A percentile compares a stretch with the other conserved stretches of the same genome.
Conservation (phyloP, 1,140 invertebrate genomes). For the Lethocerus indicus region DNA sequence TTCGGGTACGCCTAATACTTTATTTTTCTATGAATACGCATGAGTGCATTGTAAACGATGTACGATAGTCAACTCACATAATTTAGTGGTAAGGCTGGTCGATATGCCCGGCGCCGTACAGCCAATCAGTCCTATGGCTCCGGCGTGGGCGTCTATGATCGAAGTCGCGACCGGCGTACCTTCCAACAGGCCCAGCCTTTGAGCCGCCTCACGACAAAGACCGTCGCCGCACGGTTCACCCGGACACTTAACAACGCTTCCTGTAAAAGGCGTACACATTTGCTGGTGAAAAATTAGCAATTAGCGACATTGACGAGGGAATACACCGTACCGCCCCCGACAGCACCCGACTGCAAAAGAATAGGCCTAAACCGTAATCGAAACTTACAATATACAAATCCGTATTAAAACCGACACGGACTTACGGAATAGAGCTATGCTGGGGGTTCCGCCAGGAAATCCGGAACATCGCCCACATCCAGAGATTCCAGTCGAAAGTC, state of each 20-base stretch:
- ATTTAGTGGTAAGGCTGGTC: constrained; percentile 34
- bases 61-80: constrained; percentile 25
- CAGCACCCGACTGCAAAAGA: too few relatives aligned
- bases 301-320: too few relatives aligned
- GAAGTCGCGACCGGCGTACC: constrained; percentile 68
- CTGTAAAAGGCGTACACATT: constrained; percentile 24
- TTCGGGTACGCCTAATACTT: too few relatives aligned
- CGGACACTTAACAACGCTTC: constrained; percentile 43
- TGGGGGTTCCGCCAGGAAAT: too few relatives aligned
- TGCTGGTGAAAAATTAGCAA: too few relatives aligned
- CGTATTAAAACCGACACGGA: too few relatives aligned
- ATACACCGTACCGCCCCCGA: too few relatives aligned
- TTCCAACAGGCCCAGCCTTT: constrained; percentile 44
- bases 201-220: constrained; percentile 41
- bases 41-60: background rate
- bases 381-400: too few relatives aligned
- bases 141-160: constrained; percentile 91
- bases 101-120: constrained; percentile 34
- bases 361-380: too few relatives aligned
- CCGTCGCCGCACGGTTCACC: constrained; percentile 54
- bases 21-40: background rate
- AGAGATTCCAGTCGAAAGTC: too few relatives aligned
- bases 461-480: too few relatives aligned
- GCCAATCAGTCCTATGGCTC: constrained; percentile 71
- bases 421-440: too few relatives aligned